Percentiles rank a stretch among this genome's conserved stretches.
Evolutionary conservation across 2,113 vertebrate species (phyloP).

Genomic region (Bubo blakistoni): DNA sequence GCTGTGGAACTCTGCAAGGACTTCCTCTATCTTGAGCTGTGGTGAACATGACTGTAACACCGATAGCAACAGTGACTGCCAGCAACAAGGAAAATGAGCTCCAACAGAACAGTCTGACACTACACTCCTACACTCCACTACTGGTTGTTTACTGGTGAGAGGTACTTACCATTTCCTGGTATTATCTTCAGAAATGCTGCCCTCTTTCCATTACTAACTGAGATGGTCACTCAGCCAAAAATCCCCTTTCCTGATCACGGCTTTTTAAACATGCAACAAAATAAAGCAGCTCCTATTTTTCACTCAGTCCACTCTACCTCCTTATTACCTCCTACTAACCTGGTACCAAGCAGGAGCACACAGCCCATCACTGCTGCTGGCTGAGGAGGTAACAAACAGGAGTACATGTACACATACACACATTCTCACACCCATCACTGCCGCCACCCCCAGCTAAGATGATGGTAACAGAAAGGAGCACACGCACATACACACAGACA

Average conservation of each 20-base stretch:
- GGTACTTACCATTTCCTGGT: neutral
- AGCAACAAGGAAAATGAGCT: neutral
- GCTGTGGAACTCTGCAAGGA: neutral
- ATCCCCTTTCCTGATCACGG: neutral
- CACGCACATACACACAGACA: too few relatives aligned
- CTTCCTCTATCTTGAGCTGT: rapidly evolving
- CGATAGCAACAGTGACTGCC: neutral
- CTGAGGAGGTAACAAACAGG: neutral
- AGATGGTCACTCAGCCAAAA: neutral
- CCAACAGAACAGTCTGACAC: neutral
- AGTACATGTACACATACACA: neutral
- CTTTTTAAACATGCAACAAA: neutral
- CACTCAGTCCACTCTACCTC: neutral
- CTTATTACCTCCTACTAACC: neutral
- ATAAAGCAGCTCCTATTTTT: neutral
- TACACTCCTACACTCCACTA: neutral
- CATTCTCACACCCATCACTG: neutral
- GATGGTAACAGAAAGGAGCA: neutral
- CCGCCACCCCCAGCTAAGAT: neutral
- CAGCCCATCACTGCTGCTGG: neutral
- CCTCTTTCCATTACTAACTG: neutral
- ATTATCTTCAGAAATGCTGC: neutral
- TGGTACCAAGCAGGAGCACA: neutral
- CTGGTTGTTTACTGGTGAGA: neutral
- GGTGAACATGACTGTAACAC: neutral